Percentiles rank a stretch among this genome's conserved stretches.
Conservation (phyloP, 2,113 vertebrate species). For the Loxodonta africana region DNA sequence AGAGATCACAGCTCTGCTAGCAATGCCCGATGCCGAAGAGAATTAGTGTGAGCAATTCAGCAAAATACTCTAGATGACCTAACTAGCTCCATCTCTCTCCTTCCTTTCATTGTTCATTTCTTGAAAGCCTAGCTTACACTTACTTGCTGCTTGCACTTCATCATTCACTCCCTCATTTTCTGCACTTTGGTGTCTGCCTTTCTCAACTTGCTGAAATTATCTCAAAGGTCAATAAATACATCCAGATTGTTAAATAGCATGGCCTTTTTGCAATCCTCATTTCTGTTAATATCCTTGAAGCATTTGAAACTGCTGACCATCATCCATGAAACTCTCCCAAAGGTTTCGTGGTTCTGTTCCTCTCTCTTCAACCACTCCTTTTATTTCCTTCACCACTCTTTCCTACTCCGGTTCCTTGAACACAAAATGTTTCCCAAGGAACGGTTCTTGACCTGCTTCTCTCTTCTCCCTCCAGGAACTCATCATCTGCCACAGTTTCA, state of each 20-base stretch:
- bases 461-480: not conserved
- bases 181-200: not conserved
- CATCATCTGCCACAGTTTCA: not conserved
- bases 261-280: not conserved
- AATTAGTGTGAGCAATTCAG: constrained; percentile 5
- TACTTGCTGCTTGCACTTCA: not conserved
- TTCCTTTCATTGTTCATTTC: not conserved
- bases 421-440: constrained; percentile 25
- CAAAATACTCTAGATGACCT: not conserved
- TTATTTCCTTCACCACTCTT: not conserved
- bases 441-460: not conserved
- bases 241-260: not conserved
- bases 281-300: not conserved
- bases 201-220: not conserved
- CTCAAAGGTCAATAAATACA: not conserved
- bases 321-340: not conserved
- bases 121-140: not conserved
- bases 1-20: constrained; percentile 16
- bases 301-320: not conserved
- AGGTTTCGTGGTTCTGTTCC: not conserved
- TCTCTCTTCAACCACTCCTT: not conserved
- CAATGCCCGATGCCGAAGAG: not conserved
- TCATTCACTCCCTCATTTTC: not conserved
- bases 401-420: not conserved
- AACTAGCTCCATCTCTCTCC: not conserved